These are phyloP conservation scores for Phataginus tricuspis DNA, from an alignment of 2,797 vertebrate genomes.

Conservation along the genomic window DNA sequence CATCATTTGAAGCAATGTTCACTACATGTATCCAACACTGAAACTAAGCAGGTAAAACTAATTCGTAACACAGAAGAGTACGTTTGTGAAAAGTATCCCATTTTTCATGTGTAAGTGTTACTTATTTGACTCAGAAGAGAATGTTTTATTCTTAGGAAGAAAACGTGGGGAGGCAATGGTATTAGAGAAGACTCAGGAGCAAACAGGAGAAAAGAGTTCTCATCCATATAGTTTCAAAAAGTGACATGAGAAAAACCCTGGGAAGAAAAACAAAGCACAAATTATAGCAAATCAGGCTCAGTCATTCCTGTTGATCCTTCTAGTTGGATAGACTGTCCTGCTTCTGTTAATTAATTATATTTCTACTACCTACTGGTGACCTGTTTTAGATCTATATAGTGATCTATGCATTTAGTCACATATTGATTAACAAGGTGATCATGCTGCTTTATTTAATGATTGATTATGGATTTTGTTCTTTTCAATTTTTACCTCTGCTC, in stretches of 20 bases:
- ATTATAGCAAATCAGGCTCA: neutral
- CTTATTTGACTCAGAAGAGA: neutral
- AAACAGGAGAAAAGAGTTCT: neutral
- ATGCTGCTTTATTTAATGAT: neutral
- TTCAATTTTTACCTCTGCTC: neutral
- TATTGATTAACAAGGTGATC: neutral
- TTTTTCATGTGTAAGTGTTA: neutral
- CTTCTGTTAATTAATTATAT: neutral
- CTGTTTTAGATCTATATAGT: neutral
- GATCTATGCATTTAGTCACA: neutral
- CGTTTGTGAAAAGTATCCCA: neutral
- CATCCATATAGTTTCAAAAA: neutral
- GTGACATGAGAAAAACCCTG: neutral
- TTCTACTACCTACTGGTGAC: neutral
- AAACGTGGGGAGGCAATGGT: neutral
- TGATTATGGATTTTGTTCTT: neutral
- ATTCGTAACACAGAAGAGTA: neutral
- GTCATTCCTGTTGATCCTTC: neutral
- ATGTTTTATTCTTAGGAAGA: neutral
- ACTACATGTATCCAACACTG: neutral
- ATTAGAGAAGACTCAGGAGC: neutral
- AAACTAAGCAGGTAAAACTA: neutral
- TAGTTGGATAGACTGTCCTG: neutral
- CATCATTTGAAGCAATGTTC: neutral
- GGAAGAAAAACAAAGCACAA: neutral